Percentiles rank a stretch among this genome's conserved stretches.
phyloP scores from a whole-genome alignment of 2,113 vertebrate species.

The Sminthopsis crassicaudata region DNA sequence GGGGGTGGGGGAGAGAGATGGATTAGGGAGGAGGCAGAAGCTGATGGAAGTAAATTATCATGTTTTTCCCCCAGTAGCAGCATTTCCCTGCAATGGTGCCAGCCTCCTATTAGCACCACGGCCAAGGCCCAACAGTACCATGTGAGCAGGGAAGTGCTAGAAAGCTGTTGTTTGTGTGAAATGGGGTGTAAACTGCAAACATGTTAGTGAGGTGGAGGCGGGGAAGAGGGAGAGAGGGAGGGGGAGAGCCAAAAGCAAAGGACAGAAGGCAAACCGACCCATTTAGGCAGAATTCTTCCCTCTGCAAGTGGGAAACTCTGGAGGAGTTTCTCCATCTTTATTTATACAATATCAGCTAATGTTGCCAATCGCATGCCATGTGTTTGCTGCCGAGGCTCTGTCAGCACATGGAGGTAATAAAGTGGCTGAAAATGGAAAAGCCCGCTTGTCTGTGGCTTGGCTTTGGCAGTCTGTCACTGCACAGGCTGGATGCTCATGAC shows the following conservation, averaged over 20 bases:
- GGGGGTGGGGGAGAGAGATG: background rate
- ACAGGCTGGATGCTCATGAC: slow-evolving; percentile 46
- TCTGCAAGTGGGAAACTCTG: slow-evolving; percentile 76
- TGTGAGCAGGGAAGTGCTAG: slow-evolving; percentile 44
- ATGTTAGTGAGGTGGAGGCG: slow-evolving; percentile 55
- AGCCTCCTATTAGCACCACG: slow-evolving; percentile 51
- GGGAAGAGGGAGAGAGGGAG: slow-evolving; percentile 13
- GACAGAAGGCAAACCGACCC: slow-evolving; percentile 75
- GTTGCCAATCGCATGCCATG: slow-evolving; percentile 68
- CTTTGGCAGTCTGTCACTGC: slow-evolving; percentile 73
- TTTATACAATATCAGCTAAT: slow-evolving; percentile 79
- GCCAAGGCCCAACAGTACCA: slow-evolving; percentile 33
- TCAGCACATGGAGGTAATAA: slow-evolving; percentile 83
- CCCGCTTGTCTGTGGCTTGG: slow-evolving; percentile 73
- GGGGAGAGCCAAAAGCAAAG: slow-evolving; percentile 41
- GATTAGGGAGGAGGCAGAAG: background rate
- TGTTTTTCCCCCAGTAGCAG: slow-evolving; percentile 32
- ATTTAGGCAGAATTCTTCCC: slow-evolving; percentile 74
- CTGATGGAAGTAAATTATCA: slow-evolving; percentile 36
- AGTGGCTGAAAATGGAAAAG: slow-evolving; percentile 83
- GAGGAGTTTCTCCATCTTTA: slow-evolving; percentile 78
- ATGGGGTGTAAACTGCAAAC: slow-evolving; percentile 72
- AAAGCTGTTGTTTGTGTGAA: slow-evolving; percentile 78
- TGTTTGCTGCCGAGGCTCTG: slow-evolving; percentile 74
- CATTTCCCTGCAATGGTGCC: background rate